Conservation (phyloP, 2,113 vertebrate genomes). For the Crotalus tigris region DNA sequence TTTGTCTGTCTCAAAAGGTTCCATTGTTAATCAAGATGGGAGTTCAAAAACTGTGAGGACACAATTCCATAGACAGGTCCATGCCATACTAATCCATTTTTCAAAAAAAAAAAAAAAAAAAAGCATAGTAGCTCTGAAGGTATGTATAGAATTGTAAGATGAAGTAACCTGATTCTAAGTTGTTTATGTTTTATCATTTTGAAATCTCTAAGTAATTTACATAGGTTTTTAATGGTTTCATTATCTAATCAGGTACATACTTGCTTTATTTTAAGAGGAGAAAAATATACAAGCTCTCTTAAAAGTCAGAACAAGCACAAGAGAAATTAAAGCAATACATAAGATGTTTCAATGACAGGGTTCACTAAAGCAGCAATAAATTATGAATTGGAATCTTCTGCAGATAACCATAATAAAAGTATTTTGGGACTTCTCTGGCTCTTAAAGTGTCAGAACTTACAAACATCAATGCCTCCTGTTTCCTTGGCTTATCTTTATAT, state of each 20-base stretch:
- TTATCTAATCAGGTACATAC: neutral
- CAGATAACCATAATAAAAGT: neutral
- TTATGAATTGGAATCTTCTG: neutral
- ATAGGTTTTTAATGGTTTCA: neutral
- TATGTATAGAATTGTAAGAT: neutral
- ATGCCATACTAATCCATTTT: neutral
- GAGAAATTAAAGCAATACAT: neutral
- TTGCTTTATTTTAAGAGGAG: neutral
- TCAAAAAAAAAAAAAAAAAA: neutral
- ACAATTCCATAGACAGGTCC: neutral
- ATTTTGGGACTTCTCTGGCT: neutral
- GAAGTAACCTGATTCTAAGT: neutral
- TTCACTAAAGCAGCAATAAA: neutral
- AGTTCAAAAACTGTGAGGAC: neutral
- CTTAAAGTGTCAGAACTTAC: neutral
- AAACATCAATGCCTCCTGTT: constrained; percentile 2
- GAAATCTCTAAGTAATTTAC: neutral
- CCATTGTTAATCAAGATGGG: neutral
- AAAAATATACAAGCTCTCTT: neutral
- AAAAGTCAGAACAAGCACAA: neutral
- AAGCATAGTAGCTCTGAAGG: neutral
- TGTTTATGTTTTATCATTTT: neutral
- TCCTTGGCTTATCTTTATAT: constrained; percentile 3
- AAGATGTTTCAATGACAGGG: neutral
- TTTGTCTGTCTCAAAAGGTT: neutral